Base-by-base conservation (phyloP, 2,888 invertebrate species). In the Linnaemya tessellans region DNA sequence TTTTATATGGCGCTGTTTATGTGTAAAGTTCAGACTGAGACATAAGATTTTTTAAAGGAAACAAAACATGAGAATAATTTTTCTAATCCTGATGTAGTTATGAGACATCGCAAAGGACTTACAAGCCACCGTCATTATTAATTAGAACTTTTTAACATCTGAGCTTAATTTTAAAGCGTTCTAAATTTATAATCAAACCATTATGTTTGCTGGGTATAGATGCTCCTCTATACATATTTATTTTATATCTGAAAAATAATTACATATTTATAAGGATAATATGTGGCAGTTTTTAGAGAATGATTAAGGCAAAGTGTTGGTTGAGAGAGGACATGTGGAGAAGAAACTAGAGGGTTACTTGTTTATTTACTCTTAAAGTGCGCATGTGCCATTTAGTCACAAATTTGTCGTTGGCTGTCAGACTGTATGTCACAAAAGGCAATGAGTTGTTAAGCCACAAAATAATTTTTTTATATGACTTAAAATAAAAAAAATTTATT, bases 371-470 rank as follows among this genome's bases (percentile, higher is more conserved):
- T 25, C 62, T 67, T 51, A 41, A 80, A 84, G 38, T 58, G 81
- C 81, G 81, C 84, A 82, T 85, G 84, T 71, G 84, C 78, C 70
- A 70, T 65, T 73, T 68, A 78, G 71, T 22, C 73, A 73, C 7
- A 46, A 15, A 60, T 38, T 73, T 68, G 67, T 70, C 74, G 60
- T 71, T 41, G 15, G 18, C 62, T 77, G 71, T 71, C 82, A 82
- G 82, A 82, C 82, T 41, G 56, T 65, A 49, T 79, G 79, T 68
- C 83, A 84, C 43, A 79, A 74, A 74, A 74, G 81, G 77, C 84
- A 81, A 84, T 68, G 81, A 80, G 81, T 64, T 81, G 84, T 78
- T 84, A 81, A 78, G 84, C 84, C 81, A 73, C 78, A 81, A 56
- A 65, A 70, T 65, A 64, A 65, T 7, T 71, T 78, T 67, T 60